Base-by-base conservation (phyloP, 2,888 invertebrate genomes). In the Ichneumoninae sp. region DNA sequence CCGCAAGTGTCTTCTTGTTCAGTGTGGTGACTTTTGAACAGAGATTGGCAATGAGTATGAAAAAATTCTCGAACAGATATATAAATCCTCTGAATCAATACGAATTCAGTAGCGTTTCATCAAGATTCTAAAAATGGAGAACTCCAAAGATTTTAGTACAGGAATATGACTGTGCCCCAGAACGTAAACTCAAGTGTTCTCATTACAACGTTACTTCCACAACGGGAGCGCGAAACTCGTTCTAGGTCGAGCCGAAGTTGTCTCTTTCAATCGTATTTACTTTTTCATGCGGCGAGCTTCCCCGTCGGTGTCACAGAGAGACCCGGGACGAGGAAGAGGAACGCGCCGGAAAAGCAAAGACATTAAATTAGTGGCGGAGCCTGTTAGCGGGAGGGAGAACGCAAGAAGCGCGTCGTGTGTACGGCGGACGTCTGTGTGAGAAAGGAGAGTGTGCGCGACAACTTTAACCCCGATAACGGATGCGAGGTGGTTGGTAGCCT, bases 391-490 rank as follows among this genome's bases (percentile, higher is more conserved):
- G 52, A 30, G 40, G 26, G 71, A n/a, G 26, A 26, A 26, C 26
- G 71, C 10, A 50, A 71, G 50, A 71, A 50, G 50, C 50, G 50
- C 16, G n/a, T 62, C 62, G 62, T 30, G 33, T 62, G 5, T 62
- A 26, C 16, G 30, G 71, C 71, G 50, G 19, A 16, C 3, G 80
- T 36, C 22, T 19, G 66, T 33, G 57, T 65, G 52, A 69, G 54
- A 76, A 66, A 66, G 40, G 66, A 80, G 80, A 71, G 33, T 80
- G 71, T 75, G 75, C 78, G 78, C 83, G 87, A 84, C 83, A 86
- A 85, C 77, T 87, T 85, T 86, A 87, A 88, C 83, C 86, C 86
- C 78, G 87, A 86, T 87, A 89, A 88, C 86, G 81, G 84, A 87
- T 87, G 84, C 83, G 71, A 84, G 77, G 72, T 79, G 80, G 70